phyloP scores from a whole-genome alignment of 2,888 invertebrate genomes.

The Pseudococcus jackbeardsleyi region DNA sequence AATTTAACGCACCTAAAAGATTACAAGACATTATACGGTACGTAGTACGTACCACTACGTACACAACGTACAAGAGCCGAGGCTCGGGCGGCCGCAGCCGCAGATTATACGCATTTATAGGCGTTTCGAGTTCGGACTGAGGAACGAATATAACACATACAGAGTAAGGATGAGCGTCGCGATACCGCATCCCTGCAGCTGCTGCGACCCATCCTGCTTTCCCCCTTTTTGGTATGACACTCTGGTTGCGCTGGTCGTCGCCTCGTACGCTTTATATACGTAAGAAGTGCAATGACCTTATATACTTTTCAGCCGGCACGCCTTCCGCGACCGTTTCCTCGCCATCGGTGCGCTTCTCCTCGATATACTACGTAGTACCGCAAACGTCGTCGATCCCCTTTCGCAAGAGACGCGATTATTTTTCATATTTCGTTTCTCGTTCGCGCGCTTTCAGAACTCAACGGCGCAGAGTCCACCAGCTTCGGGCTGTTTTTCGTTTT shows the following conservation, averaged over 20 bases:
- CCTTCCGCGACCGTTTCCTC: background rate
- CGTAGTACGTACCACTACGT: background rate
- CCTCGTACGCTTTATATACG: background rate
- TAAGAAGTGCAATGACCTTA: constrained; percentile 41
- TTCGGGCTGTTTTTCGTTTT: background rate
- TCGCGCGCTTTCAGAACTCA: background rate
- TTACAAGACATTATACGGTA: background rate
- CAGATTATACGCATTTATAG: background rate
- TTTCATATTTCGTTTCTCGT: background rate
- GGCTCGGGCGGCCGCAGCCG: background rate
- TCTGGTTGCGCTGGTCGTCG: constrained; percentile 23
- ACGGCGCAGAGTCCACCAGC: background rate
- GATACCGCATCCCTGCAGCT: background rate
- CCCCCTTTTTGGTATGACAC: constrained; percentile 21
- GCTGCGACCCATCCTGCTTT: background rate
- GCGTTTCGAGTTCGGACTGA: background rate
- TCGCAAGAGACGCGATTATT: background rate
- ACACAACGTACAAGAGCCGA: background rate
- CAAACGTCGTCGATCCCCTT: constrained; percentile 24
- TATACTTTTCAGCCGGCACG: constrained; percentile 24
- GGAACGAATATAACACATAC: background rate
- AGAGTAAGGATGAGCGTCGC: background rate
- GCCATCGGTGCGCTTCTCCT: background rate
- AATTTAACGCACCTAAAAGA: constrained; percentile 2
- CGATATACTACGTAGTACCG: background rate